Percentiles rank a stretch among this genome's conserved stretches.
Evolutionary conservation across 2,888 invertebrate genomes (phyloP).

Genomic region (Brenthis daphne): DNA sequence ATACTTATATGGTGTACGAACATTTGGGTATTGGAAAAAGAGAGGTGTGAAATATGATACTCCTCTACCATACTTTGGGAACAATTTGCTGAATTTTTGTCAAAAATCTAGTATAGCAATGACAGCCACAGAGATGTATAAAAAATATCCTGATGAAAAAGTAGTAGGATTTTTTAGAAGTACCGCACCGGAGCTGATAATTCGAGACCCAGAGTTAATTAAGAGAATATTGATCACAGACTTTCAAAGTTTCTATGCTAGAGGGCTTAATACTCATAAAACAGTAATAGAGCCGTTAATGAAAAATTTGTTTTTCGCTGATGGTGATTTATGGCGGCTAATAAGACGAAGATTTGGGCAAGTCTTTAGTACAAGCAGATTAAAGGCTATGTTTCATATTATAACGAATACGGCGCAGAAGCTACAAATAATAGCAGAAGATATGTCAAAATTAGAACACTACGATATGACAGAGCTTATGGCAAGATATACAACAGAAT

Average conservation of each 20-base stretch:
- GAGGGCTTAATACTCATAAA: constrained; percentile 63
- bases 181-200: constrained; percentile 59
- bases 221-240: constrained; percentile 66
- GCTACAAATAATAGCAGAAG: constrained; percentile 59
- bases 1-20: constrained; percentile 61
- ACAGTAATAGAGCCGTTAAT: constrained; percentile 64
- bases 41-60: constrained; percentile 64
- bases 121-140: constrained; percentile 61
- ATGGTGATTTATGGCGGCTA: constrained; percentile 69
- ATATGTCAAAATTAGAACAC: constrained; percentile 52
- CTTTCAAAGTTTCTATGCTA: constrained; percentile 61
- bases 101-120: constrained; percentile 64
- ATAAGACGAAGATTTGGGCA: constrained; percentile 68
- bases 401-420: constrained; percentile 68
- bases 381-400: constrained; percentile 72
- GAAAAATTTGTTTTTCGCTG: constrained; percentile 68
- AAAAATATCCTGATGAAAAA: constrained; percentile 65
- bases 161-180: constrained; percentile 67
- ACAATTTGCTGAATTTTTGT: constrained; percentile 57
- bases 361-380: constrained; percentile 67
- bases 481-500: constrained; percentile 73
- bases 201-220: constrained; percentile 67
- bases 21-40: constrained; percentile 65
- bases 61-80: constrained; percentile 62
- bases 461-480: constrained; percentile 69